phyloP scores from a whole-genome alignment of 2,888 invertebrate species.

The Himalopsyche tibetana region DNA sequence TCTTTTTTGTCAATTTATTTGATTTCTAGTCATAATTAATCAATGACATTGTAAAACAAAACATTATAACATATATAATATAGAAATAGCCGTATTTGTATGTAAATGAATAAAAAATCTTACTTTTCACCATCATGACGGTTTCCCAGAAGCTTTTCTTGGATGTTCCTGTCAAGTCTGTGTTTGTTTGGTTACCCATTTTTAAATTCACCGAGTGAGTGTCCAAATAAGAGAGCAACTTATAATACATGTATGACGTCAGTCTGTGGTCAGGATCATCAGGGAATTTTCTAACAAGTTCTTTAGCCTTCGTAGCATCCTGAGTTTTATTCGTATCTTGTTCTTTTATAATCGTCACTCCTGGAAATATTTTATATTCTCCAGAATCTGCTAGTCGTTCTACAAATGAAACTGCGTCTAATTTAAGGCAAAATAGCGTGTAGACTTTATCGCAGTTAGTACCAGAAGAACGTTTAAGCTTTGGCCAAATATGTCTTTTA shows the following conservation, averaged over 20 bases:
- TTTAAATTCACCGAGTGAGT: slow-evolving; percentile 85
- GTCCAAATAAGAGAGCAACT: slow-evolving; percentile 83
- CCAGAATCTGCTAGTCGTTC: slow-evolving; percentile 84
- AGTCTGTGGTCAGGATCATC: slow-evolving; percentile 86
- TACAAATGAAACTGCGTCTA: slow-evolving; percentile 86
- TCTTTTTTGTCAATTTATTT: too few relatives aligned
- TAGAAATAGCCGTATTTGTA: too few relatives aligned
- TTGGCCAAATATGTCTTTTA: background rate
- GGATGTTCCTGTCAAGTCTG: too few relatives aligned
- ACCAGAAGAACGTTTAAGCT: slow-evolving; percentile 55
- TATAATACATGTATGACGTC: slow-evolving; percentile 84
- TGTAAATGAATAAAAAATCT: background rate
- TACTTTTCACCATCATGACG: background rate
- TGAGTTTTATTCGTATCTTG: slow-evolving; percentile 72
- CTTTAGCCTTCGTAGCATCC: slow-evolving; percentile 80
- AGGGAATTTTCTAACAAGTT: slow-evolving; percentile 85
- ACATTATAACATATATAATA: too few relatives aligned
- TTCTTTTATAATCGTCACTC: slow-evolving; percentile 85
- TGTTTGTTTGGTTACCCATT: background rate
- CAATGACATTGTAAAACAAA: too few relatives aligned
- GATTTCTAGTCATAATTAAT: too few relatives aligned
- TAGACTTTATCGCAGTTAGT: slow-evolving; percentile 69
- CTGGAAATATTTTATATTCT: slow-evolving; percentile 83
- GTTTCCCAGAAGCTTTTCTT: background rate
- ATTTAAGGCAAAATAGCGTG: slow-evolving; percentile 86